Evolutionary conservation across 2,888 invertebrate genomes (phyloP), one percentile per base, ranked within the genome.

Genomic region (Sepioteuthis lessoniana): DNA sequence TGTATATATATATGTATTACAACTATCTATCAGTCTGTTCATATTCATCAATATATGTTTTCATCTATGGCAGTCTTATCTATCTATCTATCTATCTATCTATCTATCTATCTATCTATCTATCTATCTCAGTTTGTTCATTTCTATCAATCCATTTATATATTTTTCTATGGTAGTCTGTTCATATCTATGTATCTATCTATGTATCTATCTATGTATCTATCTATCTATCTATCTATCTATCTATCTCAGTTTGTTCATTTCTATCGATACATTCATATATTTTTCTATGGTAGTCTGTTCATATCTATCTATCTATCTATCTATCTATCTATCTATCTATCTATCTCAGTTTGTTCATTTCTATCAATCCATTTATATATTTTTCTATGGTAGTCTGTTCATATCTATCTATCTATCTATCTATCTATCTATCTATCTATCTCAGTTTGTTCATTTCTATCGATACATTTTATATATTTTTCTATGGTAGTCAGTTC

Each of bases 1-100:
- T 90, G 31, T 90, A 90, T 35, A 35, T 90, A 90, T 90, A 35
- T 35, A n/a, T 35, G 90, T 90, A 90, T 90, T n/a, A n/a, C n/a
- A n/a, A n/a, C n/a, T n/a, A n/a, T n/a, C n/a, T n/a, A n/a, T n/a
- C n/a, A n/a, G n/a, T n/a, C n/a, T n/a, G n/a, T n/a, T n/a, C n/a
- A n/a, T n/a, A n/a, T n/a, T n/a, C n/a, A n/a, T n/a, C n/a, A n/a
- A n/a, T n/a, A n/a, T n/a, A n/a, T n/a, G n/a, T n/a, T n/a, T n/a
- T n/a, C n/a, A n/a, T n/a, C n/a, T n/a, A n/a, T n/a, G n/a, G n/a
- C n/a, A n/a, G n/a, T n/a, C n/a, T n/a, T n/a, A n/a, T n/a, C n/a
- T n/a, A n/a, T n/a, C n/a, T n/a, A n/a, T 21, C 31, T 90, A 7
- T 90, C 19, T 90, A 90, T 90, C 21, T 90, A 35, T 19, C 0